Base-by-base conservation (phyloP, 2,797 vertebrate species). In the Ceyx erithaca region DNA sequence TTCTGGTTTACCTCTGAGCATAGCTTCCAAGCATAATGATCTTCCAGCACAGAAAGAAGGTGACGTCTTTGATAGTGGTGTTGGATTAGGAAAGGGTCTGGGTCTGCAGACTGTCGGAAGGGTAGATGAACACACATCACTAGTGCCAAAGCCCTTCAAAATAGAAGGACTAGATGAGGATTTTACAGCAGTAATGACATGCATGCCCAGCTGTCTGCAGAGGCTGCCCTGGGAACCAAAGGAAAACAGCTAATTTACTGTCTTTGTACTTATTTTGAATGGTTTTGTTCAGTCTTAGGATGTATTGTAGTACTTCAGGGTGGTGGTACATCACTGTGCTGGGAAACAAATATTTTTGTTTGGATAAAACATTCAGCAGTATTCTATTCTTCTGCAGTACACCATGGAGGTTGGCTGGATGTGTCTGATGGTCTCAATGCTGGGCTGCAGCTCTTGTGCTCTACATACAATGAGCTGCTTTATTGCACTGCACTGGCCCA, bases 171-270 rank as follows among this genome's bases (percentile, higher is more conserved):
- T 40, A 48, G 46, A 57, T 64, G 66, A 68, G 46, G 31, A 31
- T 85, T 87, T 85, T 58, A n/a, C 10, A 76, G 31, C 40, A 35
- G 48, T 91, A 92, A 91, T 80, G 68, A 83, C 72, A 87, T 92
- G 91, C 85, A 76, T 92, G 71, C 89, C 68, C 61, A 52, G 30
- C 82, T 83, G 41, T 46, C 54, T 89, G 69, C 37, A 46, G 66
- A 71, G 76, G 45, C 77, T 92, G 69, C 91, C 91, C 45, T 83
- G 91, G 91, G 91, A 94, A 91, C 89, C 58, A 77, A 66, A 70
- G 64, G 80, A 85, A 84, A 70, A 2, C 51, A 69, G 22, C 54
- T 80, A 22, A 87, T 91, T 94, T 92, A 87, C 55, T 75, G 22
- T 67, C 72, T 92, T 91, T 89, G 54, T 87, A 12, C 62, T 91